Evolutionary conservation across 2,888 invertebrate species (phyloP), one percentile per base, ranked within the genome.

Genomic region (Amphipyra tragopoginis): DNA sequence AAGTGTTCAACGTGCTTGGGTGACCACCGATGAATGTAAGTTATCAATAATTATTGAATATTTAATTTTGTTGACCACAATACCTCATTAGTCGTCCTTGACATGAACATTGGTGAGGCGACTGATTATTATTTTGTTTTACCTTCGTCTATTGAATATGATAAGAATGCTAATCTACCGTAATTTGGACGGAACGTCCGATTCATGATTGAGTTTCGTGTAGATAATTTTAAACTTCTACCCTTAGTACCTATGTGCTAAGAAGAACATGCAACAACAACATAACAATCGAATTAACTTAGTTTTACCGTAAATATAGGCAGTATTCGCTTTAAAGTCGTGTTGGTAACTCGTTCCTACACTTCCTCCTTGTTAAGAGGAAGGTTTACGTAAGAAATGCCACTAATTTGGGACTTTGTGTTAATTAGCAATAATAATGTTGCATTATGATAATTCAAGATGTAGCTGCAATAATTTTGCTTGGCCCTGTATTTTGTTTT

Each of bases 11-110:
- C 65, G 51, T 50, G 4, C 15, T 54, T 89, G 86, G 87, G 65
- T 89, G 38, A 90, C 91, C 14, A 92, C 92, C 1, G 93, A 93
- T 65, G 93, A 93, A 75, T 80, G 93, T 93, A 83, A 93, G 92
- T 83, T 45, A 11, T 40, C 29, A 50, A 8, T n/a, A 21, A 26
- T 14, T 36, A 10, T 21, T 21, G 21, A 33, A 5, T 38, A 49
- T 42, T 38, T 36, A 40, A 45, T 10, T 39, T 38, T 47, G n/a
- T 36, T 57, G 44, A n/a, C 11, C 10, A 43, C 47, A 47, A 59
- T 51, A 71, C 21, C 34, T 39, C 44, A 53, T 34, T 53, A 54
- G 10, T 15, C 10, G 14, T 39, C 39, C 49, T 70, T 66, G 68
- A 61, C 40, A 21, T 54, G 8, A 21, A 21, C 40, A 48, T 48